These are phyloP conservation scores for Capitulum mitella DNA, from an alignment of 2,888 invertebrate species.

Conservation along the genomic window DNA sequence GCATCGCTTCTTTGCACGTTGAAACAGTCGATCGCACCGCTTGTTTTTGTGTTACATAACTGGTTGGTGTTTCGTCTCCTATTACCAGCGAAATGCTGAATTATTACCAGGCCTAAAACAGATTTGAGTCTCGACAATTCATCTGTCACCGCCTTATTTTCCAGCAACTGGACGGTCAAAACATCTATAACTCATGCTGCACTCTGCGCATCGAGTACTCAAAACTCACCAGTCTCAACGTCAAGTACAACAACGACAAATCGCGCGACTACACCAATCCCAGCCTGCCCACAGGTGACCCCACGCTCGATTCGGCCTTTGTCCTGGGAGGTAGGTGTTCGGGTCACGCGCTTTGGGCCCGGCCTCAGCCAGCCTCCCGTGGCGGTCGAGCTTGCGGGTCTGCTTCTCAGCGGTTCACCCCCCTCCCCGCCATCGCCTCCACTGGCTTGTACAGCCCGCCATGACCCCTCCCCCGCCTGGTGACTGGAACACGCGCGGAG, in stretches of 20 bases:
- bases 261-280: slow-evolving; percentile 99
- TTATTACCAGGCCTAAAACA: too few relatives aligned
- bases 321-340: slow-evolving; percentile 45
- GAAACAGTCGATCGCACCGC: too few relatives aligned
- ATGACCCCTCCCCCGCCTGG: not conserved
- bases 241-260: slow-evolving; percentile 99
- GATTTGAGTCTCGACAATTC: too few relatives aligned
- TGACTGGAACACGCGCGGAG: not conserved
- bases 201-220: slow-evolving; percentile 98
- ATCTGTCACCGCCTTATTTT: slow-evolving; percentile 33
- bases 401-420: not conserved
- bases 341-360: not conserved
- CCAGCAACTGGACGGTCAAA: slow-evolving; percentile 92
- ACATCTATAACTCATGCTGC: slow-evolving; percentile 99
- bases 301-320: slow-evolving; percentile 46
- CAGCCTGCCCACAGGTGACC: slow-evolving; percentile 88
- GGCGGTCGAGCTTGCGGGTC: too few relatives aligned
- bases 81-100: too few relatives aligned
- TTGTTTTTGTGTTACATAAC: too few relatives aligned
- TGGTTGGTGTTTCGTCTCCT: too few relatives aligned
- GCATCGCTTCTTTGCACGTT: too few relatives aligned
- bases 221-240: slow-evolving; percentile 94
- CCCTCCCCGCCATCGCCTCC: not conserved
- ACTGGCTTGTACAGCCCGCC: not conserved
- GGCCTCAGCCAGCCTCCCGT: not conserved